phyloP scores from a whole-genome alignment of 2,888 invertebrate genomes.

The Hipparchia semele region DNA sequence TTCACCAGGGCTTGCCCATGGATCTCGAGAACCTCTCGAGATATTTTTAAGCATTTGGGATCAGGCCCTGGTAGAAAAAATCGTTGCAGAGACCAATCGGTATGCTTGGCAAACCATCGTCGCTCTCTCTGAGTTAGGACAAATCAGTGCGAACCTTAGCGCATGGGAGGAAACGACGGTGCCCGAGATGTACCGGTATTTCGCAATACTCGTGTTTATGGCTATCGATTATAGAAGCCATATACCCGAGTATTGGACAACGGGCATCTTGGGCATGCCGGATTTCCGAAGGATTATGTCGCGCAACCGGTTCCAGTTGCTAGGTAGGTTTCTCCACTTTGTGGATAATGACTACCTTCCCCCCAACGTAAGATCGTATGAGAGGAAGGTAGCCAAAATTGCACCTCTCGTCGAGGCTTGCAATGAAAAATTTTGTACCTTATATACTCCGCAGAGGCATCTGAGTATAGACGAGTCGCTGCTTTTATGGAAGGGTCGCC shows the following conservation, averaged over 20 bases:
- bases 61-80: neutral
- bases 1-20: neutral
- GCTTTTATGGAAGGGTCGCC: constrained; percentile 41
- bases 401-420: constrained; percentile 36
- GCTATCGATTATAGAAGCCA: constrained; percentile 30
- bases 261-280: constrained; percentile 4
- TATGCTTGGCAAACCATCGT: constrained; percentile 17
- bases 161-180: neutral
- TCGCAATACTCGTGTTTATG: constrained; percentile 30
- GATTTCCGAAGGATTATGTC: neutral
- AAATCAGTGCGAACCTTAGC: neutral
- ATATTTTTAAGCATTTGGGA: constrained; percentile 6
- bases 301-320: neutral
- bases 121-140: neutral
- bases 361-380: constrained; percentile 15
- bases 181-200: constrained; percentile 7
- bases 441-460: constrained; percentile 32
- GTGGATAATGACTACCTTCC: constrained; percentile 36
- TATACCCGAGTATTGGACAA: constrained; percentile 22
- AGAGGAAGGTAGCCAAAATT: constrained; percentile 39
- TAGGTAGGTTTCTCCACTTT: constrained; percentile 39
- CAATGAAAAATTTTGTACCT: constrained; percentile 36
- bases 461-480: constrained; percentile 42
- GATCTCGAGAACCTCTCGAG: neutral
- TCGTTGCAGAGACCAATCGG: constrained; percentile 5